A percentile compares a stretch with the other conserved stretches of the same genome.
These are phyloP conservation scores for Rhodophaea formosa DNA, from an alignment of 2,888 invertebrate genomes.

Conservation along the genomic window DNA sequence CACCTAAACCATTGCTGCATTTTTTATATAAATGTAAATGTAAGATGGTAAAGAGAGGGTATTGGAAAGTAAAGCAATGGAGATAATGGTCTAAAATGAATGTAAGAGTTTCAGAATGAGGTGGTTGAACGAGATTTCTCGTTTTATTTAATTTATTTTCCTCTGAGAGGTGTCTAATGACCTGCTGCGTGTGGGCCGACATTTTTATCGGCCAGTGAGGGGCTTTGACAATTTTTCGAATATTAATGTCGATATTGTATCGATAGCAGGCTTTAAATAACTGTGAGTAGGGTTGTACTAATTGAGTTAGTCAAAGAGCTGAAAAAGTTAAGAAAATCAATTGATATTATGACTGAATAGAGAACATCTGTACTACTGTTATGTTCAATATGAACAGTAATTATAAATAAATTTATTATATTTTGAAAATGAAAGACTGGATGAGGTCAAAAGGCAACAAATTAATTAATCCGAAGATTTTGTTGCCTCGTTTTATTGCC, in stretches of 20 bases:
- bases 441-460: too few species aligned
- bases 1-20: conserved; percentile 37
- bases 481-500: too few species aligned
- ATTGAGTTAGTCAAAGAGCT: conserved; percentile 41
- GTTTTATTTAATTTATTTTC: conserved; percentile 79
- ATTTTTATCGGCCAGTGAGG: conserved; percentile 75
- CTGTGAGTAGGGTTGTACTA: conserved; percentile 35
- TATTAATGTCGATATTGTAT: conserved; percentile 67
- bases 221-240: conserved; percentile 75
- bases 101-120: conserved; percentile 51
- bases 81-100: conserved; percentile 34
- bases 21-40: not conserved
- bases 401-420: too few species aligned
- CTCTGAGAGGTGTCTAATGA: conserved; percentile 78
- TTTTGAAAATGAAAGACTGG: too few species aligned
- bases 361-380: not conserved
- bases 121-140: conserved; percentile 70
- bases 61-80: conserved; percentile 30
- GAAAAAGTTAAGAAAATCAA: not conserved
- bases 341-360: not conserved
- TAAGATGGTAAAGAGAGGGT: conserved; percentile 23
- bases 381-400: not conserved
- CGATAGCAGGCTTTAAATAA: conserved; percentile 54
- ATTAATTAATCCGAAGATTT: too few species aligned
- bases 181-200: conserved; percentile 77